Evolutionary conservation across 1,140 invertebrate species (phyloP), one percentile per base, ranked within the genome.

Genomic region (Sipha flava): DNA sequence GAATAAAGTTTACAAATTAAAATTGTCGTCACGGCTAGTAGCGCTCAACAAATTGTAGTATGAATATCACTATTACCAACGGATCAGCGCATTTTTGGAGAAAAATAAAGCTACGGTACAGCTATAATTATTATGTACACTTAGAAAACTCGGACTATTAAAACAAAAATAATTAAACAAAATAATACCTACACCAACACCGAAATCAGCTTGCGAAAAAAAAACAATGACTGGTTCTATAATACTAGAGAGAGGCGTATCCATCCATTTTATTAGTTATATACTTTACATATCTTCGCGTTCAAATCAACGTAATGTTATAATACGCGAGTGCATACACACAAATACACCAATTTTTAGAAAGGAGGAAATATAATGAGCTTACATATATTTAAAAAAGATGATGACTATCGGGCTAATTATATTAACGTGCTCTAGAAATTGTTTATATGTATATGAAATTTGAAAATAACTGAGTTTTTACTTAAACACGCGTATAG

Each of bases 351-450:
- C 3, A 37, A 66, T 43, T 66, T 66, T 66, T 66, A 66, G 62
- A 66, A 66, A 66, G 62, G 57, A 62, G 57, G 62, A 66, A n/a
- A 64, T 64, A 64, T 59, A 59, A 59, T 59, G 23, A 59, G 12
- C 5, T 6, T 59, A 14, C 54, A 6, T 5, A 23, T 37, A 1
- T 23, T 40, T 64, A 18, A n/a, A 23, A 14, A 64, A 9, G 59
- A 37, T 37, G 31, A 37, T 64, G 18, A 31, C 59, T 64, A 64
- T 64, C 59, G 31, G 10, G 10, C 31, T n/a, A 64, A 64, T 64
- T 64, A 64, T 37, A 21, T 9, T 23, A 37, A 64, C 31, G 21
- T 64, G 12, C 9, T 37, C n/a, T n/a, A n/a, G n/a, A n/a, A n/a
- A n/a, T n/a, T n/a, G n/a, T n/a, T n/a, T n/a, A n/a, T n/a, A n/a